Conservation (phyloP, 2,888 invertebrate genomes). For the Microctonus aethiopoides region DNA sequence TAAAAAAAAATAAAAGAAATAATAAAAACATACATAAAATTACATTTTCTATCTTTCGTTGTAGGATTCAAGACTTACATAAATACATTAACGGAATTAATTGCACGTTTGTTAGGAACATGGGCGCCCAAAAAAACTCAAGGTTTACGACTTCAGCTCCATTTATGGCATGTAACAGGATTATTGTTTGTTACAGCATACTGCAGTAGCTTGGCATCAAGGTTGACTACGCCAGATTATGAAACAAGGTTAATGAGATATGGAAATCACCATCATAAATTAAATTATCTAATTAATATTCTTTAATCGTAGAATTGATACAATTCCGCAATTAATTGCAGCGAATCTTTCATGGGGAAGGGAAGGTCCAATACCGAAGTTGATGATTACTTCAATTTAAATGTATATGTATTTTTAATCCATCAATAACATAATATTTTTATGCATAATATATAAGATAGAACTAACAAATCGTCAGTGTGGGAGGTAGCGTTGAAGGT, state of each 20-base stretch:
- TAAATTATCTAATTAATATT: not conserved
- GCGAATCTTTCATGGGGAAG: conserved; percentile 59
- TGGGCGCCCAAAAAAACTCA: conserved; percentile 45
- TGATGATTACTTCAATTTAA: conserved; percentile 49
- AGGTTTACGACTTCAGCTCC: conserved; percentile 48
- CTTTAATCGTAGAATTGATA: conserved; percentile 51
- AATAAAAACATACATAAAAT: conserved; percentile 12
- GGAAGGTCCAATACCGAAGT: conserved; percentile 46
- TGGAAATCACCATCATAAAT: not conserved
- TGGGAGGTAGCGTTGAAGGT: no score
- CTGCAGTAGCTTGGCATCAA: conserved; percentile 58
- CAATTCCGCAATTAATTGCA: conserved; percentile 53
- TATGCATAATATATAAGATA: no score
- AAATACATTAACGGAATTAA: conserved; percentile 50
- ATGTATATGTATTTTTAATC: no score
- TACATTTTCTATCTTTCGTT: not conserved
- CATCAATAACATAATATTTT: no score
- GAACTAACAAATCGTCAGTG: no score
- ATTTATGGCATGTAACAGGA: conserved; percentile 58
- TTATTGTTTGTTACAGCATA: conserved; percentile 58
- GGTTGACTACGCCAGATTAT: conserved; percentile 54
- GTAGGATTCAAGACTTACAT: conserved; percentile 53
- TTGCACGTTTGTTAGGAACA: conserved; percentile 53
- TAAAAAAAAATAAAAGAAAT: not conserved
- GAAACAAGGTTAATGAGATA: conserved; percentile 51